Evolutionary conservation across 2,888 invertebrate genomes (phyloP).

Genomic region (Lutraria lutraria): DNA sequence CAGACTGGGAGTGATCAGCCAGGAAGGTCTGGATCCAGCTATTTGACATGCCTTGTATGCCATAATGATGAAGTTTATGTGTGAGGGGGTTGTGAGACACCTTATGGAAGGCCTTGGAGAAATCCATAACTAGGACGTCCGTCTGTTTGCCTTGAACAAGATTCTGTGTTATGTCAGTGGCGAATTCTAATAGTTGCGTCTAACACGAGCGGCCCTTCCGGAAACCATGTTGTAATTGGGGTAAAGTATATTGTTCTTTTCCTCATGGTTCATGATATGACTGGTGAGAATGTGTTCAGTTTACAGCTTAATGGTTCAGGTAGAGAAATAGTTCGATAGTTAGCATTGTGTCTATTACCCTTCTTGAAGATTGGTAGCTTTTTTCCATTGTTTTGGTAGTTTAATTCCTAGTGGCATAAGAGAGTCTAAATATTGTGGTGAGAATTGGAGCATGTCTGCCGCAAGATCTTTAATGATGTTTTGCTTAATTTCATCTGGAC

Average conservation of each 20-base stretch:
- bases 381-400: too few species aligned
- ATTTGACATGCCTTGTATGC: background rate
- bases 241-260: conserved; percentile 34
- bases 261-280: conserved; percentile 19
- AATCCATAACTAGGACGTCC: conserved; percentile 42
- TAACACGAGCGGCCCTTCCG: conserved; percentile 48
- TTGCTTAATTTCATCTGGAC: too few species aligned
- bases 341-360: too few species aligned
- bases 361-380: too few species aligned
- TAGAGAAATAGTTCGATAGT: conserved; percentile 5
- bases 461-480: too few species aligned
- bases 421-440: too few species aligned
- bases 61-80: conserved; percentile 48
- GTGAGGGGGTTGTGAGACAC: conserved; percentile 41
- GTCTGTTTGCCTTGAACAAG: too few species aligned
- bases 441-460: too few species aligned
- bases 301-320: conserved; percentile 29
- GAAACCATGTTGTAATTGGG: conserved; percentile 39
- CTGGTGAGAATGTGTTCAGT: background rate
- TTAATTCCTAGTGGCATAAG: too few species aligned
- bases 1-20: conserved; percentile 19
- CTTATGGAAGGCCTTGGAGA: conserved; percentile 61
- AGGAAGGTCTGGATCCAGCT: conserved; percentile 35
- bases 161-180: conserved; percentile 27
- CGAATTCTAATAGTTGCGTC: conserved; percentile 28